Base-by-base conservation (phyloP, 2,888 invertebrate genomes). In the Parnassius smintheus region DNA sequence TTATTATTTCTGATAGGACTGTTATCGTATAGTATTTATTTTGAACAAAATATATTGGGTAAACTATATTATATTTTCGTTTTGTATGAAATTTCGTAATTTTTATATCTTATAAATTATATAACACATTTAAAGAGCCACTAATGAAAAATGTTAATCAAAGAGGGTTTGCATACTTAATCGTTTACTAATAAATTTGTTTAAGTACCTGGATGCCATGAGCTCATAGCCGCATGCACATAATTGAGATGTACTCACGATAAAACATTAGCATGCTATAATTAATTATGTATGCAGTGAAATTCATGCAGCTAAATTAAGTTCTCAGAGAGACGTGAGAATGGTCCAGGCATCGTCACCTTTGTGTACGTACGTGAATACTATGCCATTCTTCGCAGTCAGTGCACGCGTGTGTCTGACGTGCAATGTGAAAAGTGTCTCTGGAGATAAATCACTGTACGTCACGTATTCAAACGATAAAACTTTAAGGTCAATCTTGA, bases 351-450 rank as follows among this genome's bases (percentile, higher is more conserved):
- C 49, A 48, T 50, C 49, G 54, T 56, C 55, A 57, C 61, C 56
- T 61, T 62, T 57, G 56, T 60, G 56, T 59, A 53, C 48, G 70
- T 65, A 53, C 48, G 70, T 65, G 68, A 42, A 66, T 48, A 55
- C 54, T 65, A 48, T 65, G 35, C 35, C 35, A 35, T 69, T 65
- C 66, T 59, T 64, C 58, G 48, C 49, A 13, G 52, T 58, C 49
- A 13, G 52, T 58, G 53, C 51, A 62, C 66, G 62, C 58, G 62
- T 56, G 57, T 62, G 68, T 65, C 70, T 73, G 70, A 72, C 77
- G 76, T 72, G 72, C 75, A 76, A 78, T 78, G 77, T 81, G 75
- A 82, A 81, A 35, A 77, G 75, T 72, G 64, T 75, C 72, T 76
- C 75, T 71, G 58, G 67, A 66, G 70, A 68, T 72, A 69, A 66